phyloP scores from a whole-genome alignment of 2,113 vertebrate genomes.

The Dromiciops gliroides region DNA sequence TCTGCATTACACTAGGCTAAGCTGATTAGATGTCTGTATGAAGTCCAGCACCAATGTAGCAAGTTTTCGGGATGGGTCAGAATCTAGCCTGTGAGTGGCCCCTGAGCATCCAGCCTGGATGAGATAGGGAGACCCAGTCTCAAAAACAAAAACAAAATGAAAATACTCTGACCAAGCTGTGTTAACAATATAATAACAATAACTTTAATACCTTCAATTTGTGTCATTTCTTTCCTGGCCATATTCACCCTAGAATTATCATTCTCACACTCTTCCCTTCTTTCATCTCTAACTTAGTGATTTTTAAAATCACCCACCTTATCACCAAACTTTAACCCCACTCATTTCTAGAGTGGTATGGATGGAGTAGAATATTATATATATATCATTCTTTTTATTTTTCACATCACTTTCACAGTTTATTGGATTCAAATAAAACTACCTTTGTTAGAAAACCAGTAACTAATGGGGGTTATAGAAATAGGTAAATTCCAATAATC shows the following conservation, averaged over 20 bases:
- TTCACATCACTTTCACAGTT: slow-evolving; percentile 19
- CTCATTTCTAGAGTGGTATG: background rate
- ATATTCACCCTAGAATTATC: background rate
- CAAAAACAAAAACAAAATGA: background rate
- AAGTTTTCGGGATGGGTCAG: background rate
- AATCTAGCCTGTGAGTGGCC: background rate
- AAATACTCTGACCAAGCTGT: background rate
- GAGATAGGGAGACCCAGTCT: background rate
- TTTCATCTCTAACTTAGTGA: background rate
- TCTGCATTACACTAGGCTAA: background rate
- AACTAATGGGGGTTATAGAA: background rate
- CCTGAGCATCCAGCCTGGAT: background rate
- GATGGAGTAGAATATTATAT: background rate
- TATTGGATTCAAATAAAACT: background rate
- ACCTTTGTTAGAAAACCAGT: slow-evolving; percentile 12
- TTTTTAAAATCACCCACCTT: background rate
- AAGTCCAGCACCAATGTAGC: background rate
- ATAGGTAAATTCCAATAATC: slow-evolving; percentile 19
- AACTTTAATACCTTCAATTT: background rate
- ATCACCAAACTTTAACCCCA: background rate
- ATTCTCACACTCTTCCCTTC: background rate
- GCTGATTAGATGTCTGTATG: too few species aligned
- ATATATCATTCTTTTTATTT: background rate
- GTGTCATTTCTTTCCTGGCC: background rate
- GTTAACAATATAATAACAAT: background rate